phyloP scores from a whole-genome alignment of 2,113 vertebrate genomes.

The Thermophis baileyi region DNA sequence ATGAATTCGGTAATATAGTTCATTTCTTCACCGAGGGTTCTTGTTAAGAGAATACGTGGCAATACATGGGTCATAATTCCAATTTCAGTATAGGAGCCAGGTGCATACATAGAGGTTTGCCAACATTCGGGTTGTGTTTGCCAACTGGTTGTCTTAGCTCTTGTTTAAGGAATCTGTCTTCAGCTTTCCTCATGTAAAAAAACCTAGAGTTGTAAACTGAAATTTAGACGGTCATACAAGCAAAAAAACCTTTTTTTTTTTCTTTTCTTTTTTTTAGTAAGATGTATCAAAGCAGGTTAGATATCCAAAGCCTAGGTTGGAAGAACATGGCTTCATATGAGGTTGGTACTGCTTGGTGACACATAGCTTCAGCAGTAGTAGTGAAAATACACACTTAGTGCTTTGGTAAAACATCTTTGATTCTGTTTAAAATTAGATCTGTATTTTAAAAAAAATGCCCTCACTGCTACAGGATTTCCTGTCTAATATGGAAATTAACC shows the following conservation, averaged over 20 bases:
- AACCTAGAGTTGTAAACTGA: background rate
- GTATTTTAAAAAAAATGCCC: background rate
- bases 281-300: conserved; percentile 14
- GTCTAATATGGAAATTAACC: conserved; percentile 18
- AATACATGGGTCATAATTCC: conserved; percentile 34
- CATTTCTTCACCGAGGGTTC: conserved; percentile 25
- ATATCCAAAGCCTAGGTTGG: background rate
- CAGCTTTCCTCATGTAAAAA: conserved; percentile 17
- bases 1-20: conserved; percentile 36
- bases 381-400: conserved; percentile 8
- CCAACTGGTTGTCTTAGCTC: conserved; percentile 6
- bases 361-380: conserved; percentile 27
- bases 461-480: background rate
- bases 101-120: conserved; percentile 7
- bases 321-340: conserved; percentile 29
- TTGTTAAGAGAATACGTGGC: conserved; percentile 24
- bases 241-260: background rate
- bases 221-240: background rate
- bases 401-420: background rate
- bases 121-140: conserved; percentile 21
- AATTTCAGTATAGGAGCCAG: conserved; percentile 26
- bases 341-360: background rate
- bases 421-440: conserved; percentile 14
- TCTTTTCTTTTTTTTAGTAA: background rate
- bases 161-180: conserved; percentile 40